Evolutionary conservation across 2,113 vertebrate species (phyloP), one percentile per base, ranked within the genome.

Genomic region (Triplophysa siluroides): DNA sequence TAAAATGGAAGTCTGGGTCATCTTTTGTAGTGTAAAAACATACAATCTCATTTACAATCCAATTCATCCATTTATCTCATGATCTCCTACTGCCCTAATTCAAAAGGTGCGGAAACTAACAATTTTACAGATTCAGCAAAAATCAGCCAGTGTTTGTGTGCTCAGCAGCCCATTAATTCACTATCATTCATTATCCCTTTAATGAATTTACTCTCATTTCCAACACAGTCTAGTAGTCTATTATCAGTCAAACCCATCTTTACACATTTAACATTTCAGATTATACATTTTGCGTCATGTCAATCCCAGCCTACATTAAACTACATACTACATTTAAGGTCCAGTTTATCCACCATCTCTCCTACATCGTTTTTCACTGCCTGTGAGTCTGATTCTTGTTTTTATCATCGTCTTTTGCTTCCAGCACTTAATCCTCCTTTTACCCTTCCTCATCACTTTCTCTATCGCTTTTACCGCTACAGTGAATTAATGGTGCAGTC

Each of bases 151-250:
- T 14, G 8, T 72, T 72, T 29, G 14, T 74, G 54, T 74, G 54
- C 60, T 54, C 71, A 74, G n/a, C 7, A n/a, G 33, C 71, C 58
- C 71, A 61, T 74, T 74, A 74, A 43, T 12, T 70, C 41, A 50
- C 54, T 62, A n/a, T 62, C n/a, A 19, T 26, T 21, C 21, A 58
- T 69, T 70, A 56, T 79, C 23, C 56, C 41, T 50, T 47, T 52
- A 33, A 70, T 78, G 58, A 52, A 78, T 23, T 78, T 26, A 58
- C 63, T 41, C 63, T 47, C 47, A 47, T 16, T 79, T 71, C 71
- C n/a, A 79, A 64, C 67, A 52, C 56, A 63, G 41, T 62, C 77
- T 70, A 71, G 65, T 65, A 81, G 69, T 54, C 16, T n/a, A 63
- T 24, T 23, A 73, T 69, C 75, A 77, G 23, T 72, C 76, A 54